Percentiles rank a stretch among this genome's conserved stretches.
phyloP scores from a whole-genome alignment of 2,797 vertebrate genomes.

The Danio aesculapii region DNA sequence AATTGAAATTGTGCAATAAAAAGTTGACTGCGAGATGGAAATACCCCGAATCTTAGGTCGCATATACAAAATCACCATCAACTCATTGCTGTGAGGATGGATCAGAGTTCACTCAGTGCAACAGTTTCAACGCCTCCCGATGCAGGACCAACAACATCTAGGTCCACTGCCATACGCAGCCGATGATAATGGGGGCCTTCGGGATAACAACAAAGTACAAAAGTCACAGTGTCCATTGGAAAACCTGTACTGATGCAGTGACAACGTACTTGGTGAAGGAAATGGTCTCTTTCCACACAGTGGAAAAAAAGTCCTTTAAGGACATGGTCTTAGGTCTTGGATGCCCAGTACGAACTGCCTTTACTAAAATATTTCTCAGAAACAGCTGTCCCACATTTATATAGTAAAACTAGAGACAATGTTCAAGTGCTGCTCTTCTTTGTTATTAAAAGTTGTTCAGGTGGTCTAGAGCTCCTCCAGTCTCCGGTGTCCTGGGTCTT shows the following conservation, averaged over 20 bases:
- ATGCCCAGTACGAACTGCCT: conserved; percentile 6
- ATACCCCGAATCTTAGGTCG: too few species aligned
- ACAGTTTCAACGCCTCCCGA: not conserved
- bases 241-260: not conserved
- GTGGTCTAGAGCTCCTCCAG: too few species aligned
- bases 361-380: not conserved
- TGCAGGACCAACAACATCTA: not conserved
- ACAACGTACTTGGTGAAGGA: not conserved
- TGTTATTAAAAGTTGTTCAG: too few species aligned
- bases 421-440: not conserved
- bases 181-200: not conserved
- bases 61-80: conserved; percentile 3
- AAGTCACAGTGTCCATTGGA: not conserved
- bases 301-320: not conserved
- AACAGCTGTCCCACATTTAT: conserved; percentile 9
- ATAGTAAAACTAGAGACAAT: conserved; percentile 13
- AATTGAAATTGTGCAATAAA: too few species aligned
- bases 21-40: too few species aligned
- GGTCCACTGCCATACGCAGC: not conserved
- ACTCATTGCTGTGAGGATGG: not conserved
- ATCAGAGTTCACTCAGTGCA: conserved; percentile 3
- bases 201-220: not conserved
- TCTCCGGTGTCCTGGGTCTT: too few species aligned
- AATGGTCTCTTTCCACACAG: too few species aligned
- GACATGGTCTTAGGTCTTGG: conserved; percentile 6